Evolutionary conservation across 1,140 invertebrate genomes (phyloP).

Genomic region (Physella acuta): DNA sequence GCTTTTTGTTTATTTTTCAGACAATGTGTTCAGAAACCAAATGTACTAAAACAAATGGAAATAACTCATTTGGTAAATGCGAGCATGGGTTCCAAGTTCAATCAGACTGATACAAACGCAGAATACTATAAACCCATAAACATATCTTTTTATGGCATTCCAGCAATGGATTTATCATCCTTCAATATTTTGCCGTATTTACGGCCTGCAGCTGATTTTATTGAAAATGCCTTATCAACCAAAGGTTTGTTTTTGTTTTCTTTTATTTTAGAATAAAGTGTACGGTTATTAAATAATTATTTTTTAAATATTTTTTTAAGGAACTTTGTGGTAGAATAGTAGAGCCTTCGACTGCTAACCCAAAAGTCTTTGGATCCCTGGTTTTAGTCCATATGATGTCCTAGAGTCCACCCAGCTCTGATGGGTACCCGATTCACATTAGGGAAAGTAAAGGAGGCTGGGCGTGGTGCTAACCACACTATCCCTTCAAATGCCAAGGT

Average conservation of each 20-base stretch:
- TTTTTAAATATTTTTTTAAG: no score
- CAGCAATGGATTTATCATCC: constrained; percentile 73
- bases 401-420: no score
- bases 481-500: no score
- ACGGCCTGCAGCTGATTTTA: constrained; percentile 75
- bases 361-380: no score
- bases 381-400: no score
- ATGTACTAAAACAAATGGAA: constrained; percentile 47
- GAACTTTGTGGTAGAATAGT: no score
- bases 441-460: no score
- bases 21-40: constrained; percentile 54
- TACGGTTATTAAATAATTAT: no score
- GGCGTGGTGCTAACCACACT: no score
- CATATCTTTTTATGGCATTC: constrained; percentile 78
- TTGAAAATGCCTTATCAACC: constrained; percentile 72
- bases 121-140: constrained; percentile 72
- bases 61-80: constrained; percentile 62
- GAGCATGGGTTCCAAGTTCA: constrained; percentile 53
- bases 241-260: constrained; percentile 36
- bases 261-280: no score
- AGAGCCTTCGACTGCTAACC: no score
- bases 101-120: constrained; percentile 54
- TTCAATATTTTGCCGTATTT: constrained; percentile 80
- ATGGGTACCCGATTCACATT: no score
- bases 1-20: constrained; percentile 41